Evolutionary conservation across 2,113 vertebrate genomes (phyloP).

Genomic region (Eupsittula cactorum): DNA sequence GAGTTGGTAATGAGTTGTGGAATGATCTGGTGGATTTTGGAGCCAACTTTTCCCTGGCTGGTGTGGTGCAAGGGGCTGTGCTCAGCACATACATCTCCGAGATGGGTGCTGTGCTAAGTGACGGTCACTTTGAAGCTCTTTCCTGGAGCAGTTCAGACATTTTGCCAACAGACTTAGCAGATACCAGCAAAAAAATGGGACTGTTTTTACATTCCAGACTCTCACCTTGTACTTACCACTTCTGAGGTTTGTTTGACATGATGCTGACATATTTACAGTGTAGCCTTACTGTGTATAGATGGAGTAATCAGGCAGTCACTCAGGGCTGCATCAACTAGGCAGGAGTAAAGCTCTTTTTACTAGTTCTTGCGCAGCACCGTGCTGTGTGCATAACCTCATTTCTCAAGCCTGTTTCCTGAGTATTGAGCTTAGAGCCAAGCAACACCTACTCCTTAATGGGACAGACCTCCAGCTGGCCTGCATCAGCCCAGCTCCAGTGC

Average conservation of each 20-base stretch:
- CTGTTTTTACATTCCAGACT: conserved; percentile 39
- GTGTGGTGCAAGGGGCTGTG: rapidly evolving
- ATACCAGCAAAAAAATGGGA: not conserved
- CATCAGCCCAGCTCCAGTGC: not conserved
- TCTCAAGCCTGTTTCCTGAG: conserved; percentile 36
- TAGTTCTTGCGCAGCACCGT: not conserved
- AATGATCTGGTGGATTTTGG: not conserved
- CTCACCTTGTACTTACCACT: conserved; percentile 48
- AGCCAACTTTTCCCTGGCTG: not conserved
- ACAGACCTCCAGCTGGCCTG: conserved; percentile 15
- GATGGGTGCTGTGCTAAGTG: rapidly evolving
- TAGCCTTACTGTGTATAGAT: conserved; percentile 46
- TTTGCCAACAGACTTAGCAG: not conserved
- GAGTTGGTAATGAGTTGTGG: not conserved
- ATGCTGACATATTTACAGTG: conserved; percentile 29
- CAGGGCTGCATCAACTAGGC: not conserved
- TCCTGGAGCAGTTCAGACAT: not conserved
- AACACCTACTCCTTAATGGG: conserved; percentile 41
- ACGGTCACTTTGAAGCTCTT: not conserved
- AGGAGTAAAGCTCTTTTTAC: conserved; percentile 15
- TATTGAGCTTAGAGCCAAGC: not conserved
- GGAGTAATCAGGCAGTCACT: conserved; percentile 29
- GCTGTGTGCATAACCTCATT: conserved; percentile 32
- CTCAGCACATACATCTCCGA: not conserved
- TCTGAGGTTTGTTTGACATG: conserved; percentile 52